phyloP scores from a whole-genome alignment of 2,113 vertebrate species.

The Sander lucioperca region DNA sequence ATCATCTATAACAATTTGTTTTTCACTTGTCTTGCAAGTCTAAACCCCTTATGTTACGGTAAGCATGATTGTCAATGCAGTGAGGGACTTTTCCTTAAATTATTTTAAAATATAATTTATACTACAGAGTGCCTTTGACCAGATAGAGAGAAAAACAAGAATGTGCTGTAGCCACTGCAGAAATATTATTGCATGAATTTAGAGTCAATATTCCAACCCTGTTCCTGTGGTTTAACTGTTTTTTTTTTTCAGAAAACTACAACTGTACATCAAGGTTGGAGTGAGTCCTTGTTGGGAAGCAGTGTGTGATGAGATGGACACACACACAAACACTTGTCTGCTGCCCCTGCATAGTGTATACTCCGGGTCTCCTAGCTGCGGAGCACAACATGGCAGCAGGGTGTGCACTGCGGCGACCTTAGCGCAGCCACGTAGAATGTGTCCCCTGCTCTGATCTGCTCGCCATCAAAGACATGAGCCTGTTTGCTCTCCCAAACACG shows the following conservation, averaged over 20 bases:
- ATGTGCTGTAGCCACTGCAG: background rate
- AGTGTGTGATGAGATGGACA: slow-evolving; percentile 34
- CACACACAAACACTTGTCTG: slow-evolving; percentile 39
- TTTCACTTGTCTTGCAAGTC: background rate
- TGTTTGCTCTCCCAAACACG: slow-evolving; percentile 81
- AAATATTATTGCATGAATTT: background rate
- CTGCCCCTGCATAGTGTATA: slow-evolving; percentile 64
- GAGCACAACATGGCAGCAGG: slow-evolving; percentile 79
- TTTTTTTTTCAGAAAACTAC: slow-evolving; percentile 41
- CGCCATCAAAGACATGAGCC: slow-evolving; percentile 77
- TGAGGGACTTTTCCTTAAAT: background rate
- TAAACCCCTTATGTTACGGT: background rate
- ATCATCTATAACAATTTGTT: background rate
- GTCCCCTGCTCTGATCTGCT: slow-evolving; percentile 78
- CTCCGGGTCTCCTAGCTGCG: slow-evolving; percentile 79
- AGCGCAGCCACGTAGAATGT: slow-evolving; percentile 78
- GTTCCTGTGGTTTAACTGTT: slow-evolving; percentile 19
- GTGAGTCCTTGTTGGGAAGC: slow-evolving; percentile 38
- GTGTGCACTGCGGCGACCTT: slow-evolving; percentile 71
- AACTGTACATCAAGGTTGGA: slow-evolving; percentile 47
- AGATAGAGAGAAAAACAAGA: slow-evolving; percentile 1
- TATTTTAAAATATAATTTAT: background rate
- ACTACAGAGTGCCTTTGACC: background rate
- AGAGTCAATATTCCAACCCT: slow-evolving; percentile 3
- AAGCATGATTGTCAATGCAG: background rate